Evolutionary conservation across 2,797 vertebrate species (phyloP).

Genomic region (Leptodactylus fallax): DNA sequence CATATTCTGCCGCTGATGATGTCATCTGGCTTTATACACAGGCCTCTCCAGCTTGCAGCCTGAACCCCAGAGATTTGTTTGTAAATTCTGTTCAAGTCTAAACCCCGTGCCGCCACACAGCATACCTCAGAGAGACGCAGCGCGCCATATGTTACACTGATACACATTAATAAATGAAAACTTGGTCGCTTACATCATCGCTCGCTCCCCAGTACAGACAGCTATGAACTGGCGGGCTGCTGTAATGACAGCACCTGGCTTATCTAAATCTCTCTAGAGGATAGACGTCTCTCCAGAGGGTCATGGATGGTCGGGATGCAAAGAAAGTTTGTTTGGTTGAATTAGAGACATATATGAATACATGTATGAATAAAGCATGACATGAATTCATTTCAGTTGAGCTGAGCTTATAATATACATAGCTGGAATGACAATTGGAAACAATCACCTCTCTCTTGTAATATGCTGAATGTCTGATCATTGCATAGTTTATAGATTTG

Average conservation of each 20-base stretch:
- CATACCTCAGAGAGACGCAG: neutral
- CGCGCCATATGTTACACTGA: slow-evolving; percentile 37
- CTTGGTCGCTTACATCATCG: neutral
- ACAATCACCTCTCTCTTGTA: no score
- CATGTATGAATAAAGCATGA: no score
- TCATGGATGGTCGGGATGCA: neutral
- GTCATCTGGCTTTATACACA: no score
- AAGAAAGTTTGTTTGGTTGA: no score
- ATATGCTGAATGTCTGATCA: no score
- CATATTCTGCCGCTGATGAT: neutral
- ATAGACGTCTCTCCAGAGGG: no score
- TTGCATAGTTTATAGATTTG: no score
- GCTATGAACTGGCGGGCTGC: no score
- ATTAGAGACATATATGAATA: no score
- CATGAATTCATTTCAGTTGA: no score
- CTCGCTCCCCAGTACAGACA: neutral
- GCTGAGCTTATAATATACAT: no score
- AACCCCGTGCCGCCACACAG: neutral
- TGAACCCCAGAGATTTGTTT: slow-evolving; percentile 20
- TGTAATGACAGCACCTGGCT: neutral
- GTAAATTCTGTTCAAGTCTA: slow-evolving; percentile 23
- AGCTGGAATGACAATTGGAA: no score
- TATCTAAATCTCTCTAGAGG: neutral
- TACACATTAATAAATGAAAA: slow-evolving; percentile 2
- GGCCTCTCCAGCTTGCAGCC: slow-evolving; percentile 8